These are phyloP conservation scores for Chalcis sispes DNA, from an alignment of 2,888 invertebrate species.

Conservation along the genomic window DNA sequence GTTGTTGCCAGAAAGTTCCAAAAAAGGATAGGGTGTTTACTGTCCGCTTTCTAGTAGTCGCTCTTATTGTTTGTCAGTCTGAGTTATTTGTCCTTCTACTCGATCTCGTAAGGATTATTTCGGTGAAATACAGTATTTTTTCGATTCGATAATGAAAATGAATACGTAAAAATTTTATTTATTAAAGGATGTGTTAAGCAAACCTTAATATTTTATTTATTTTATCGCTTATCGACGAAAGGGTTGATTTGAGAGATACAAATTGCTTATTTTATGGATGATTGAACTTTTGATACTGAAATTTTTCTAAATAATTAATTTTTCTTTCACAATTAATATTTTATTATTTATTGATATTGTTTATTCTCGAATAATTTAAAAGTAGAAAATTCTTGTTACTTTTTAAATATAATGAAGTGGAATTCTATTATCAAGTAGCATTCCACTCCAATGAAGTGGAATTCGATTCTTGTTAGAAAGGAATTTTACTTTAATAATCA, in stretches of 20 bases:
- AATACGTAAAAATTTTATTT: background rate
- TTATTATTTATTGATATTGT: too few relatives aligned
- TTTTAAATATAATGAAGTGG: too few relatives aligned
- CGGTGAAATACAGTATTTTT: conserved; percentile 11
- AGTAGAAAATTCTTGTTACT: too few relatives aligned
- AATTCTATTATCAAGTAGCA: too few relatives aligned
- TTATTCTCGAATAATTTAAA: too few relatives aligned
- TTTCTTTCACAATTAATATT: too few relatives aligned
- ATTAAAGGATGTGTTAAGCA: background rate
- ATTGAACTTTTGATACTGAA: too few relatives aligned
- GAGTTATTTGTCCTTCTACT: conserved; percentile 20
- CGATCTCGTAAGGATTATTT: conserved; percentile 2
- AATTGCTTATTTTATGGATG: too few relatives aligned
- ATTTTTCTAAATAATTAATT: too few relatives aligned
- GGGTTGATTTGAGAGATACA: background rate
- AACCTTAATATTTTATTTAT: conserved; percentile 6
- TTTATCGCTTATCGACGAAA: conserved; percentile 15
- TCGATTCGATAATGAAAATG: conserved; percentile 3
- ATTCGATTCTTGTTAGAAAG: too few relatives aligned
- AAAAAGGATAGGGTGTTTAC: conserved; percentile 41
- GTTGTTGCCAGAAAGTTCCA: background rate
- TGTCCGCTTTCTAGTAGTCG: conserved; percentile 40
- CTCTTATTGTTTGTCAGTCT: conserved; percentile 42
- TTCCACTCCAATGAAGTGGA: too few relatives aligned
- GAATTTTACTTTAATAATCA: too few relatives aligned